Evolutionary conservation across 2,888 invertebrate genomes (phyloP), one percentile per base, ranked within the genome.

Genomic region (Chrysopilus asiliformis): DNA sequence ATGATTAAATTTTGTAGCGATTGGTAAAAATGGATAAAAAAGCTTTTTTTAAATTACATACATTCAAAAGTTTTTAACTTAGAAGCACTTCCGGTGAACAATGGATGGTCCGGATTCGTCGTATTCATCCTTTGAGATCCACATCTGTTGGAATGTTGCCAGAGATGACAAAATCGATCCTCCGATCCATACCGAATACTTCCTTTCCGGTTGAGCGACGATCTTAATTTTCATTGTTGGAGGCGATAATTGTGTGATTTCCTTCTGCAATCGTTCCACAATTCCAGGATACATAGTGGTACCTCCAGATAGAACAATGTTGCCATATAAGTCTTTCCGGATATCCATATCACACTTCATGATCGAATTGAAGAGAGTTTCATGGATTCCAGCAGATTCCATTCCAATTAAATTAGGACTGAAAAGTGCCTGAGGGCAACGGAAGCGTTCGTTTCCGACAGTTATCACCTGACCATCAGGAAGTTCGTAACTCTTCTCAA

Each of bases 51-150:
- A n/a, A n/a, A n/a, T n/a, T n/a, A n/a, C n/a, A n/a, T n/a, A n/a
- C n/a, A n/a, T n/a, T n/a, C n/a, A n/a, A n/a, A n/a, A n/a, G n/a
- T n/a, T n/a, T n/a, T n/a, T n/a, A n/a, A n/a, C 16, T 79, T 89
- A 90, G 81, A 91, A 91, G 77, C 91, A 93, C 76, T 93, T 93
- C 75, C 91, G 84, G 83, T 93, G 91, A 60, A 93, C 91, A 64
- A 90, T 89, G 57, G 86, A 85, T 57, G 91, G 91, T 57, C 93
- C 91, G 53, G 89, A 89, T 68, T 93, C 93, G 66, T 93, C 91
- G 71, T 93, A 93, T 64, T 93, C 93, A 69, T 91, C 89, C 72
- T 93, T 91, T 64, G 85, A 85, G 73, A 89, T 86, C 87, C 87
- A 87, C 87, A 87, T 87, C 72, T 86, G 85, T 65, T 87, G 86